phyloP scores from a whole-genome alignment of 2,888 invertebrate genomes.

The Erynnis tages region DNA sequence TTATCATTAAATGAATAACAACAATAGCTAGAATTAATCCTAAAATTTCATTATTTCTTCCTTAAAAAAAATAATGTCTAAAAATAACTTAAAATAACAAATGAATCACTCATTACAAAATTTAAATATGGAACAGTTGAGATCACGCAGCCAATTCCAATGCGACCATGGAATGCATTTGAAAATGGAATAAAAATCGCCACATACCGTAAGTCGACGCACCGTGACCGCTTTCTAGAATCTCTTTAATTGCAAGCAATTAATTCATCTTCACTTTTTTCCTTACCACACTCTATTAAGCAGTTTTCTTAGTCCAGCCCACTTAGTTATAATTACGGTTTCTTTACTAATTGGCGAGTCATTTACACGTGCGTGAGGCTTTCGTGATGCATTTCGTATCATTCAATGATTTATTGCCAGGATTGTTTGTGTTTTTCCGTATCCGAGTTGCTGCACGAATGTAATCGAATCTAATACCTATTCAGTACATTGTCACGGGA shows the following conservation, averaged over 20 bases:
- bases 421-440: slow-evolving; percentile 14
- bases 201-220: slow-evolving; percentile 57
- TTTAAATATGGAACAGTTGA: slow-evolving; percentile 1
- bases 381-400: slow-evolving; percentile 30
- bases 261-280: slow-evolving; percentile 72
- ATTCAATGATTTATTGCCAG: slow-evolving; percentile 17
- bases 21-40: no score
- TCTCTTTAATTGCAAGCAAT: slow-evolving; percentile 67
- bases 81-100: not conserved
- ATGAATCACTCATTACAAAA: not conserved
- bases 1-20: no score
- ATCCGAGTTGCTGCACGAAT: slow-evolving; percentile 20
- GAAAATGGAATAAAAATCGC: slow-evolving; percentile 41
- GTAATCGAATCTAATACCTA: slow-evolving; percentile 3
- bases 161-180: slow-evolving; percentile 27
- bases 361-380: slow-evolving; percentile 38
- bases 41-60: no score
- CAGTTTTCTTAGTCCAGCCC: slow-evolving; percentile 57
- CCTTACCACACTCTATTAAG: slow-evolving; percentile 69
- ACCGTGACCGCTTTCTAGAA: slow-evolving; percentile 73
- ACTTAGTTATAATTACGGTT: slow-evolving; percentile 49
- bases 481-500: slow-evolving; percentile 1
- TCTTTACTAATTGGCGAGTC: slow-evolving; percentile 55
- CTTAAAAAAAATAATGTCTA: no score
- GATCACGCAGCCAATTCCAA: slow-evolving; percentile 7